Evolutionary conservation across 2,888 invertebrate species (phyloP), one percentile per base, ranked within the genome.

Genomic region (Yponomeuta cagnagella): DNA sequence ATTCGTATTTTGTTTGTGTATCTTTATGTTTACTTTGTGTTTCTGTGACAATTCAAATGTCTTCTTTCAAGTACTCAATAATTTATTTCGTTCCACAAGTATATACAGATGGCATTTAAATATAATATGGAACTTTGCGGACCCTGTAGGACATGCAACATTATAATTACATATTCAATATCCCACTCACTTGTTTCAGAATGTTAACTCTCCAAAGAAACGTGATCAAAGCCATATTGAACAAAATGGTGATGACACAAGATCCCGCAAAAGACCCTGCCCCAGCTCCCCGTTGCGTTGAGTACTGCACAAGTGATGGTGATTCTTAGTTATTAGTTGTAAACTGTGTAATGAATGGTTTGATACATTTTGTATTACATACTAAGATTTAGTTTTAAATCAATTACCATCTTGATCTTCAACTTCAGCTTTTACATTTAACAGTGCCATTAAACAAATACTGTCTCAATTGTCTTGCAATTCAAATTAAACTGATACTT

Each of bases 221-320:
- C 89, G 94, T 74, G 94, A 94, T 73, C 90, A 90, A 74, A 93
- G 89, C 77, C 89, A 88, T 74, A 79, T 90, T 71, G 91, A 91
- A 74, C 93, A 93, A 75, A 94, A 94, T 72, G 94, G 94, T 58
- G 91, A 93, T n/a, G 92, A 93, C 58, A 89, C 85, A 70, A 83
- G 93, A 75, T 93, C 93, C 12, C 93, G 93, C 79, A 94, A 94
- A 82, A 93, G 94, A 87, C 94, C 93, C 66, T 93, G 94, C 76
- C 83, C 94, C 68, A 94, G 83, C 75, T 83, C 87, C 2, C 87
- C 86, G 0, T 77, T 86, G 15, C 52, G 52, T 58, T 58, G 52
- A 58, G 15, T 3, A 58, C 15, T 58, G 12, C 15, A 58, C 15
- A 58, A 58, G 52, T 58, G 52, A 58, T 58, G 52, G 52, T 58